Evolutionary conservation across 2,888 invertebrate species (phyloP).

Genomic region (Andrena haemorrhoa): DNA sequence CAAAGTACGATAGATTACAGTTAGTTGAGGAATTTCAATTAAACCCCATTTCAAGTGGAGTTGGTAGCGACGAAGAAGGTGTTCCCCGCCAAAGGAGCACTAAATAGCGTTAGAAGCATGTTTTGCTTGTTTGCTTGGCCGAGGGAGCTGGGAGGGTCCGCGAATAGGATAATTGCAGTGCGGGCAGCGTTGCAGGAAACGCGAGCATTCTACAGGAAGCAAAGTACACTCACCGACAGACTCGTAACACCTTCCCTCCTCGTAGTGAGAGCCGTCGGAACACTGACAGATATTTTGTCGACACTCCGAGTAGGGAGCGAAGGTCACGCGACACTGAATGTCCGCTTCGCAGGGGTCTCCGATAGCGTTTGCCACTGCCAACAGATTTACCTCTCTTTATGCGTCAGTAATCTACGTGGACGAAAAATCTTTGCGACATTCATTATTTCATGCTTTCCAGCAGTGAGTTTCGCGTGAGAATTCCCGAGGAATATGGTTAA

Average conservation of each 20-base stretch:
- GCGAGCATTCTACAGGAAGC: constrained; percentile 30
- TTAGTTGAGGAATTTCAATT: background rate
- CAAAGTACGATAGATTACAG: background rate
- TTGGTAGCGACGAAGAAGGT: background rate
- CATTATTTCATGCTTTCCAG: background rate
- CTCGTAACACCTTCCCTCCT: constrained; percentile 82
- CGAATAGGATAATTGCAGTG: constrained; percentile 2
- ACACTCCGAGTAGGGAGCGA: constrained; percentile 82
- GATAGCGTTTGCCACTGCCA: constrained; percentile 77
- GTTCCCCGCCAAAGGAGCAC: background rate
- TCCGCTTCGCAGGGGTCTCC: constrained; percentile 81
- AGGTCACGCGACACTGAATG: constrained; percentile 81
- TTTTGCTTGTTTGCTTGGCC: background rate
- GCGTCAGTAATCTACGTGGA: too few species aligned
- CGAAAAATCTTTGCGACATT: background rate
- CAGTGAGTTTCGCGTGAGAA: constrained; percentile 7
- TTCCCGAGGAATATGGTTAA: constrained; percentile 43
- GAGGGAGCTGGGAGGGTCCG: background rate
- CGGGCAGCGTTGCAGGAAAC: constrained; percentile 13
- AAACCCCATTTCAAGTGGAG: background rate
- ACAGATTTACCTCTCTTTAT: background rate
- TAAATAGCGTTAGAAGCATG: background rate
- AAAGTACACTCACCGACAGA: constrained; percentile 78
- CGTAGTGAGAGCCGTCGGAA: constrained; percentile 80
- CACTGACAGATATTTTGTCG: constrained; percentile 80